phyloP scores from a whole-genome alignment of 2,888 invertebrate genomes.

The Zeuzera pyrina region DNA sequence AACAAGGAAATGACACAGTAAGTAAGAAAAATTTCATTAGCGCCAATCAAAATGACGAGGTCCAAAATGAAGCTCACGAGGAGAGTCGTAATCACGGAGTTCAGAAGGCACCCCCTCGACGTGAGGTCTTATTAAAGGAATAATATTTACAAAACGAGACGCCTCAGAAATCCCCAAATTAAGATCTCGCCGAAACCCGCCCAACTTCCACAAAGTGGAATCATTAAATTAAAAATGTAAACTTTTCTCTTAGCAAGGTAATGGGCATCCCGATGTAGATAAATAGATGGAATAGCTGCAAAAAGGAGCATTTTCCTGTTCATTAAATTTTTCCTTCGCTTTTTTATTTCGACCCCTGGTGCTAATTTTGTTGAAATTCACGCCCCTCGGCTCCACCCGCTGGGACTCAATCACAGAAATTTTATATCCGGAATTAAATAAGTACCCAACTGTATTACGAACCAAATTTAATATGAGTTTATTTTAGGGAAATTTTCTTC shows the following conservation, averaged over 20 bases:
- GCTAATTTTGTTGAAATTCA: slow-evolving; percentile 76
- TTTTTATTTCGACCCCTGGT: slow-evolving; percentile 74
- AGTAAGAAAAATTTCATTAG: slow-evolving; percentile 73
- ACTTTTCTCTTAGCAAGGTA: slow-evolving; percentile 75
- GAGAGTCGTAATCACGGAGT: slow-evolving; percentile 73
- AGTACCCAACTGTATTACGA: slow-evolving; percentile 66
- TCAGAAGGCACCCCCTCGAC: slow-evolving; percentile 67
- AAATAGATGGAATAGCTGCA: slow-evolving; percentile 74
- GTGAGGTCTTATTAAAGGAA: slow-evolving; percentile 74
- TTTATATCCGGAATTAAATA: slow-evolving; percentile 75
- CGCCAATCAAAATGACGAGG: slow-evolving; percentile 74
- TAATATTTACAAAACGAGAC: slow-evolving; percentile 75
- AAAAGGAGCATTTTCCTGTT: slow-evolving; percentile 75
- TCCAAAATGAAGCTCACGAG: slow-evolving; percentile 69
- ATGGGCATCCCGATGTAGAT: slow-evolving; percentile 74
- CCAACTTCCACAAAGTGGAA: slow-evolving; percentile 75
- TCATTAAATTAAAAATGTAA: slow-evolving; percentile 75
- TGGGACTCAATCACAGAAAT: slow-evolving; percentile 74
- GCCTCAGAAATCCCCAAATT: slow-evolving; percentile 74
- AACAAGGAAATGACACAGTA: slow-evolving; percentile 62
- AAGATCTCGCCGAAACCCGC: slow-evolving; percentile 73
- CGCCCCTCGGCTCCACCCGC: slow-evolving; percentile 70
- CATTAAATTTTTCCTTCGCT: slow-evolving; percentile 75
- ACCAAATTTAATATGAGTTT: slow-evolving; percentile 66
- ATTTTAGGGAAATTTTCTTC: slow-evolving; percentile 50